Percentiles rank a stretch among this genome's conserved stretches.
phyloP scores from a whole-genome alignment of 2,797 vertebrate genomes.

The Lindbergichthys nudifrons region DNA sequence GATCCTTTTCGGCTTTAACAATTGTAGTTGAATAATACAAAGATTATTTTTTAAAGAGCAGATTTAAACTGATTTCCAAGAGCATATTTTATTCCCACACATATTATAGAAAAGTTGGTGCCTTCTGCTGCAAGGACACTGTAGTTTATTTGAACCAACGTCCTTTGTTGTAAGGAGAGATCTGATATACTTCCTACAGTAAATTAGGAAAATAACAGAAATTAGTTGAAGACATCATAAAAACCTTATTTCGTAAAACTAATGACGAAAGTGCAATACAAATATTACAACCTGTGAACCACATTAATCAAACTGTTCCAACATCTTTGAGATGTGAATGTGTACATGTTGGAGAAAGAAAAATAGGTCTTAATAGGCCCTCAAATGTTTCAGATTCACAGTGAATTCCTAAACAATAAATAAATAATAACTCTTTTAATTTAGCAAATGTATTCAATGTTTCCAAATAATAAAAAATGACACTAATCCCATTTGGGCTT shows the following conservation, averaged over 20 bases:
- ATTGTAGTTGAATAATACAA: background rate
- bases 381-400: background rate
- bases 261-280: no score
- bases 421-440: no score
- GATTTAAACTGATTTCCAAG: background rate
- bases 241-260: background rate
- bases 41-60: background rate
- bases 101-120: background rate
- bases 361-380: background rate
- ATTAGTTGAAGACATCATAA: background rate
- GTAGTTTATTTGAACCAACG: background rate
- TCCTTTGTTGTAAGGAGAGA: background rate
- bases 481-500: conserved; percentile 20
- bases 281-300: no score
- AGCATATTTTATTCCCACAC: background rate
- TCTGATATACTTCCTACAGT: background rate
- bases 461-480: conserved; percentile 7
- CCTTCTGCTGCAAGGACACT: background rate
- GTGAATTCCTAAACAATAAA: background rate
- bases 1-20: background rate
- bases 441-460: conserved; percentile 18
- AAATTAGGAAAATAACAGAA: background rate
- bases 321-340: background rate
- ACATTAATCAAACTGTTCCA: background rate
- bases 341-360: background rate